Evolutionary conservation across 2,888 invertebrate species (phyloP), one percentile per base, ranked within the genome.

Genomic region (Taenaris catops): DNA sequence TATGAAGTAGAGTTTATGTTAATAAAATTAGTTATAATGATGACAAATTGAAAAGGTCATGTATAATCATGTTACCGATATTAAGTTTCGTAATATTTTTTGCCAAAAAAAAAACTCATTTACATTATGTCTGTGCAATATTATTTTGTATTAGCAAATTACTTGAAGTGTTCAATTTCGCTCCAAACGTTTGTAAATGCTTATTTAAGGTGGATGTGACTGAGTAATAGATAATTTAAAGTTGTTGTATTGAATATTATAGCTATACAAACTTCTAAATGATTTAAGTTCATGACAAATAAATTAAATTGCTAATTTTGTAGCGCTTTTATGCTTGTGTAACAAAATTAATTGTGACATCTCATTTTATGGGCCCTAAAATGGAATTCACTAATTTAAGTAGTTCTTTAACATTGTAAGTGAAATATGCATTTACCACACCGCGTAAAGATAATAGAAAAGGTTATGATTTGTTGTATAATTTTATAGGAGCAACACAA

Each of bases 181-280:
- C 62, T 65, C 59, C 61, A 47, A 42, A 44, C 65, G 11, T 19
- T 41, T 26, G 14, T 34, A 37, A 73, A 58, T 68, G 76, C 72
- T 78, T 78, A 63, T 71, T 66, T 70, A 71, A 71, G 57, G 72
- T 73, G 64, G 73, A 80, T 74, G 78, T 79, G 84, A 83, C 84
- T 84, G 84, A 84, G 72, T 70, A 62, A 60, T 79, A 79, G 64
- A 53, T 71, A 74, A 67, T 48, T 67, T 46, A 55, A 51, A 62
- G 11, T 51, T 44, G 44, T 49, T 42, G 48, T 47, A 41, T 48
- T 39, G 45, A 37, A 9, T 23, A 45, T 55, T 59, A 53, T 48
- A 41, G 44, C 49, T 57, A 56, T 29, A 23, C 10, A 19, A 35
- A n/a, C 31, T 16, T 28, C 12, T 36, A 40, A 37, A 40, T 40